These are phyloP conservation scores for Onychomys leucogaster DNA, from an alignment of 2,797 vertebrate genomes.

Conservation along the genomic window DNA sequence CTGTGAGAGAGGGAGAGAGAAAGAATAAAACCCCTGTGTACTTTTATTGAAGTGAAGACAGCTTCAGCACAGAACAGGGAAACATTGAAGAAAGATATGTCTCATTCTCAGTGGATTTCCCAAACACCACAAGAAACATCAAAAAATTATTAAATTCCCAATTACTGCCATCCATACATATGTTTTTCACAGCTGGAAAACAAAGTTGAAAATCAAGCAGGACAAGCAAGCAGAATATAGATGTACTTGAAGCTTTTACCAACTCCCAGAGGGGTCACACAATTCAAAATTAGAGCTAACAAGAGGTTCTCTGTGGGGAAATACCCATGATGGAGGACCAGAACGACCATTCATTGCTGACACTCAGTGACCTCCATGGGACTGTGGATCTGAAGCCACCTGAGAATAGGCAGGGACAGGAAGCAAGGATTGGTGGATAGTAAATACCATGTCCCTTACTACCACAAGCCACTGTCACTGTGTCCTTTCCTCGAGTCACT, in stretches of 20 bases:
- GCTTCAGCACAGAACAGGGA: slow-evolving; percentile 64
- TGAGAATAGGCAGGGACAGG: neutral
- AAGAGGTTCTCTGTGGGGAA: slow-evolving; percentile 33
- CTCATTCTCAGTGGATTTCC: slow-evolving; percentile 47
- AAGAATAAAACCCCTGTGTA: slow-evolving; percentile 34
- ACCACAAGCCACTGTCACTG: neutral
- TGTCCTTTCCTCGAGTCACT: neutral
- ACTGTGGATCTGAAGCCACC: neutral
- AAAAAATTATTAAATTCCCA: slow-evolving; percentile 79
- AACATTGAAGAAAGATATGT: slow-evolving; percentile 66
- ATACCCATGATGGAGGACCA: neutral
- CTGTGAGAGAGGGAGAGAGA: neutral
- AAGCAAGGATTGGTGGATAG: neutral
- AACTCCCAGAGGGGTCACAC: slow-evolving; percentile 48
- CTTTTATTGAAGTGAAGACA: slow-evolving; percentile 43
- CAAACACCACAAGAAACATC: slow-evolving; percentile 66
- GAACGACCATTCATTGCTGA: neutral
- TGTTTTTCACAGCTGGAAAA: slow-evolving; percentile 62
- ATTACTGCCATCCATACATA: slow-evolving; percentile 63
- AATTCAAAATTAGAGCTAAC: slow-evolving; percentile 53
- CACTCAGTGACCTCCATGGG: neutral
- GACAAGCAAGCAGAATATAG: slow-evolving; percentile 34
- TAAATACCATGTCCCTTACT: neutral
- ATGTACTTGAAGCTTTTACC: slow-evolving; percentile 2
- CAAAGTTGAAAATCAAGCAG: slow-evolving; percentile 66